Evolutionary conservation across 2,113 vertebrate genomes (phyloP).

Genomic region (Ictalurus punctatus): DNA sequence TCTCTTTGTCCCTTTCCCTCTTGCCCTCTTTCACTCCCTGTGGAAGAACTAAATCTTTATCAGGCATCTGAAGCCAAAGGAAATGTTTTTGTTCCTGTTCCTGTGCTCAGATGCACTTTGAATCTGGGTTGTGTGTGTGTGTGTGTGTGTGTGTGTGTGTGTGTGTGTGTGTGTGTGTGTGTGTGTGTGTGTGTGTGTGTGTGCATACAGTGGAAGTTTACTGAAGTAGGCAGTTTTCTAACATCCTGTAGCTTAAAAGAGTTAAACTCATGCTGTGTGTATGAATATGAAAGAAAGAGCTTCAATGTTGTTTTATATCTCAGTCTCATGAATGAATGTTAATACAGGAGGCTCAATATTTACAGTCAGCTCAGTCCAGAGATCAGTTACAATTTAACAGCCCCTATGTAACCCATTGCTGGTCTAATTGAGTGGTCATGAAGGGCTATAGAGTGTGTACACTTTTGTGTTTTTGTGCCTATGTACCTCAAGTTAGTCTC

Average conservation of each 20-base stretch:
- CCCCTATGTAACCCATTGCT: background rate
- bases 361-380: background rate
- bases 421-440: background rate
- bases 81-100: slow-evolving; percentile 68
- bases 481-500: background rate
- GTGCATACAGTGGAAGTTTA: background rate
- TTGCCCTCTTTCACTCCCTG: background rate
- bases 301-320: background rate
- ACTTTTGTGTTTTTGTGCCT: background rate
- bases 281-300: background rate
- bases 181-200: background rate
- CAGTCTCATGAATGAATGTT: background rate
- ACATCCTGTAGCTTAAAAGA: slow-evolving; percentile 21
- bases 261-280: background rate
- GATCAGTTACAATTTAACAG: background rate
- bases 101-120: slow-evolving; percentile 53
- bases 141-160: no score
- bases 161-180: no score
- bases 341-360: background rate
- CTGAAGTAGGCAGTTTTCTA: slow-evolving; percentile 4
- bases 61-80: slow-evolving; percentile 55
- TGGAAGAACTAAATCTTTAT: slow-evolving; percentile 33
- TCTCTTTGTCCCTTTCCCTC: background rate
- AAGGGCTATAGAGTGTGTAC: background rate
- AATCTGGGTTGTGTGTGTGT: background rate